phyloP scores from a whole-genome alignment of 2,888 invertebrate genomes.

The Tinea semifulvella region DNA sequence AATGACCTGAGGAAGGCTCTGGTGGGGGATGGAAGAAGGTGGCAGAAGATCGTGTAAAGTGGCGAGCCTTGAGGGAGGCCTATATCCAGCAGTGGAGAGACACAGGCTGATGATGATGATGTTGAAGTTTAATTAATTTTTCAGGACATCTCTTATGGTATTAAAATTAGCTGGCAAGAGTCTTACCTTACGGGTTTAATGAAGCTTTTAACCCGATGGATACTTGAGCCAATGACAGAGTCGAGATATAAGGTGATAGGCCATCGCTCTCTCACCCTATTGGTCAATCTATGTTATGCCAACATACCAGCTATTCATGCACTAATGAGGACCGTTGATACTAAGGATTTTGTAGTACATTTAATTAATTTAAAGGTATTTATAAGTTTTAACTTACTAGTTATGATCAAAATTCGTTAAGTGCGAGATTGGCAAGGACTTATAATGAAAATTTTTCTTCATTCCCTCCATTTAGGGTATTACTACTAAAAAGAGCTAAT shows the following conservation, averaged over 20 bases:
- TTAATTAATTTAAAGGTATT: slow-evolving; percentile 69
- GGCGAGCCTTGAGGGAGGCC: no score
- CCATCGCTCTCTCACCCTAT: slow-evolving; percentile 69
- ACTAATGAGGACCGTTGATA: slow-evolving; percentile 75
- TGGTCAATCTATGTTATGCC: slow-evolving; percentile 82
- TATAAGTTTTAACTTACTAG: no score
- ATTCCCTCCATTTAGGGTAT: background rate
- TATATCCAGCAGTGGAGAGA: no score
- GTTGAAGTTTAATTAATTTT: no score
- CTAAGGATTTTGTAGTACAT: slow-evolving; percentile 71
- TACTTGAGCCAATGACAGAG: slow-evolving; percentile 58
- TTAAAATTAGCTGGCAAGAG: slow-evolving; percentile 83
- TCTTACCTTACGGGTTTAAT: slow-evolving; percentile 75
- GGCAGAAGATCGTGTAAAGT: no score
- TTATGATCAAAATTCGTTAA: background rate
- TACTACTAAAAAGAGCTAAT: no score
- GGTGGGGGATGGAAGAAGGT: no score
- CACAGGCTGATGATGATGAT: no score
- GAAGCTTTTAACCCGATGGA: slow-evolving; percentile 72
- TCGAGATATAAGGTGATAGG: slow-evolving; percentile 47
- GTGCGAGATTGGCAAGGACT: no score
- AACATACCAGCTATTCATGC: slow-evolving; percentile 79
- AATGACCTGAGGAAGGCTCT: no score
- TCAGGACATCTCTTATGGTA: slow-evolving; percentile 80
- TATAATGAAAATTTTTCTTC: background rate